Percentiles rank a stretch among this genome's conserved stretches.
phyloP scores from a whole-genome alignment of 2,113 vertebrate genomes.

The Myrmophylax atrothorax region DNA sequence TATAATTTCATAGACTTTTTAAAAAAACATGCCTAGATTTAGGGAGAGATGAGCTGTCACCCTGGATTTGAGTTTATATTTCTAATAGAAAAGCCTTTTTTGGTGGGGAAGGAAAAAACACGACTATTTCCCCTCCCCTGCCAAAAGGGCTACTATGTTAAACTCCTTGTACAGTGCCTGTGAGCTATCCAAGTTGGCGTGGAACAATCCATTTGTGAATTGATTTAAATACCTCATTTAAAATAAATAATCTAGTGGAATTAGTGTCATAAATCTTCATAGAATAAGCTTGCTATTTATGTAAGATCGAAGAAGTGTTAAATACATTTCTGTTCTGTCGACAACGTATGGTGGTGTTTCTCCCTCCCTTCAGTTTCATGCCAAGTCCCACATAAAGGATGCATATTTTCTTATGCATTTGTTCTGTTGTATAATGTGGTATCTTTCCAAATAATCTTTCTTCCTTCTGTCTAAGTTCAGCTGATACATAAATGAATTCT shows the following conservation, averaged over 20 bases:
- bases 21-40: slow-evolving; percentile 66
- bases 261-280: slow-evolving; percentile 57
- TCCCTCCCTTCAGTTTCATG: neutral
- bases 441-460: neutral
- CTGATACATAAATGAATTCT: neutral
- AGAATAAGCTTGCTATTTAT: slow-evolving; percentile 59
- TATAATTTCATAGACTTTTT: slow-evolving; percentile 69
- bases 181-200: slow-evolving; percentile 35
- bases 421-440: neutral
- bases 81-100: slow-evolving; percentile 64
- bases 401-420: slow-evolving; percentile 3
- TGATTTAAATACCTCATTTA: slow-evolving; percentile 65
- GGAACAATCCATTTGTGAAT: slow-evolving; percentile 66
- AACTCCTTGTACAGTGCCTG: slow-evolving; percentile 28
- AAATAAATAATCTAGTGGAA: slow-evolving; percentile 63
- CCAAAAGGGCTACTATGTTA: slow-evolving; percentile 55
- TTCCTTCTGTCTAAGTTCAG: neutral
- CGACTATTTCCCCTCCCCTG: slow-evolving; percentile 41
- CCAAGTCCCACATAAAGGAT: neutral
- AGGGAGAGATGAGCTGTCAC: slow-evolving; percentile 63
- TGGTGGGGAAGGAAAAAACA: slow-evolving; percentile 44
- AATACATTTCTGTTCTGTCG: slow-evolving; percentile 42
- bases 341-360: neutral
- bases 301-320: slow-evolving; percentile 37
- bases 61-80: slow-evolving; percentile 59